These are phyloP conservation scores for Spea hammondii DNA, from an alignment of 2,797 vertebrate species.

Conservation along the genomic window DNA sequence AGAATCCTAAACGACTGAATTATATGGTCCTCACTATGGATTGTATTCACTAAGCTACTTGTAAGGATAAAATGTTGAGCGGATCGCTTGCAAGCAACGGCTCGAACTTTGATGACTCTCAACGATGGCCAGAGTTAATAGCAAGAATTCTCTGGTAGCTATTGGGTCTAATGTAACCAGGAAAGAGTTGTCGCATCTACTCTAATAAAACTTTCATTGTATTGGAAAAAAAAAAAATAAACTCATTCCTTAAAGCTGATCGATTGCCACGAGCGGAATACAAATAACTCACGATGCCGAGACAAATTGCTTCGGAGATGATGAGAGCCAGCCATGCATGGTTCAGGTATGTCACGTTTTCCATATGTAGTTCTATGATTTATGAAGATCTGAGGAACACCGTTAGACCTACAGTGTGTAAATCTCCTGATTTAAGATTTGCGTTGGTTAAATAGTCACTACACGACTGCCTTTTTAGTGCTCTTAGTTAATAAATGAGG, in stretches of 20 bases:
- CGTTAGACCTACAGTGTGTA: slow-evolving; percentile 3
- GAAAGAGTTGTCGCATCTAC: neutral
- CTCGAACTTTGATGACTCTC: too few relatives aligned
- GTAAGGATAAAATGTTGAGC: too few relatives aligned
- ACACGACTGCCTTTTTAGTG: too few relatives aligned
- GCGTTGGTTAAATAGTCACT: neutral
- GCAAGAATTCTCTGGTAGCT: too few relatives aligned
- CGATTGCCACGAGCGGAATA: slow-evolving; percentile 16
- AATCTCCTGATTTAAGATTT: neutral
- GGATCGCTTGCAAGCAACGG: too few relatives aligned
- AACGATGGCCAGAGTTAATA: too few relatives aligned
- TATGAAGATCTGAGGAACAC: slow-evolving; percentile 3
- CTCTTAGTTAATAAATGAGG: too few relatives aligned
- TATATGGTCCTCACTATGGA: too few relatives aligned
- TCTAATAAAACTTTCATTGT: neutral
- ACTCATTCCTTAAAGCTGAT: neutral
- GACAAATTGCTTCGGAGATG: neutral
- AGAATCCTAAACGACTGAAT: too few relatives aligned
- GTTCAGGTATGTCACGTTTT: slow-evolving; percentile 31
- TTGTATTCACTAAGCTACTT: too few relatives aligned
- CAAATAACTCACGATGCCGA: slow-evolving; percentile 7
- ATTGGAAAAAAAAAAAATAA: neutral
- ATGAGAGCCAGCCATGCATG: neutral
- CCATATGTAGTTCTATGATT: slow-evolving; percentile 22
- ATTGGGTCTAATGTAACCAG: too few relatives aligned